A percentile compares a stretch with the other conserved stretches of the same genome.
phyloP scores from a whole-genome alignment of 2,888 invertebrate species.

The Osmoderma eremita region DNA sequence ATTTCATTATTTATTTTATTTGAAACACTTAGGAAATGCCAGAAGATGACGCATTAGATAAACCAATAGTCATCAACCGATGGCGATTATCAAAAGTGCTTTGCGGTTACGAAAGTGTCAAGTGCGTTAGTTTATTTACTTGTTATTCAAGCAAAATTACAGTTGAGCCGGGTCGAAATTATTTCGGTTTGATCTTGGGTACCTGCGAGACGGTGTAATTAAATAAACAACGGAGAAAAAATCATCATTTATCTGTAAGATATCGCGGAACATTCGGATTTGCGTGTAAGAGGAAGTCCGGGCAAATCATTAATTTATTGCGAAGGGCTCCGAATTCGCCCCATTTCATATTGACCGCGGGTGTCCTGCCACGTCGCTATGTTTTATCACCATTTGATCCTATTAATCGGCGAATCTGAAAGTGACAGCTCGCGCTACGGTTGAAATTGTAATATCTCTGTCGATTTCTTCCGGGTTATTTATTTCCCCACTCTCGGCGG shows the following conservation, averaged over 20 bases:
- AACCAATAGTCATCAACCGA: no score
- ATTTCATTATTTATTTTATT: no score
- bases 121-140: background rate
- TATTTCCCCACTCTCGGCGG: conserved; percentile 45
- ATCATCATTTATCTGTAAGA: background rate
- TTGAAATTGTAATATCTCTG: conserved; percentile 49
- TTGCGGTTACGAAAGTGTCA: conserved; percentile 21
- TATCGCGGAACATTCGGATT: background rate
- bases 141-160: conserved; percentile 11
- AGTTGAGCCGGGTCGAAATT: no score
- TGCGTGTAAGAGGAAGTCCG: background rate
- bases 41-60: no score
- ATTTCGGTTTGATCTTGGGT: no score
- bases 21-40: no score
- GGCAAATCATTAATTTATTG: conserved; percentile 19
- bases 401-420: conserved; percentile 50
- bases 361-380: conserved; percentile 44
- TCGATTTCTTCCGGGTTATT: conserved; percentile 47
- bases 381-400: conserved; percentile 49
- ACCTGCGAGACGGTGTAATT: no score
- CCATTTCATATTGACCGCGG: conserved; percentile 45
- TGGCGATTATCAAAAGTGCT: no score
- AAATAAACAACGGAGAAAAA: no score
- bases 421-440: conserved; percentile 47
- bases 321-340: conserved; percentile 39